phyloP scores from a whole-genome alignment of 2,797 vertebrate genomes.

The Manis crassicaudata region DNA sequence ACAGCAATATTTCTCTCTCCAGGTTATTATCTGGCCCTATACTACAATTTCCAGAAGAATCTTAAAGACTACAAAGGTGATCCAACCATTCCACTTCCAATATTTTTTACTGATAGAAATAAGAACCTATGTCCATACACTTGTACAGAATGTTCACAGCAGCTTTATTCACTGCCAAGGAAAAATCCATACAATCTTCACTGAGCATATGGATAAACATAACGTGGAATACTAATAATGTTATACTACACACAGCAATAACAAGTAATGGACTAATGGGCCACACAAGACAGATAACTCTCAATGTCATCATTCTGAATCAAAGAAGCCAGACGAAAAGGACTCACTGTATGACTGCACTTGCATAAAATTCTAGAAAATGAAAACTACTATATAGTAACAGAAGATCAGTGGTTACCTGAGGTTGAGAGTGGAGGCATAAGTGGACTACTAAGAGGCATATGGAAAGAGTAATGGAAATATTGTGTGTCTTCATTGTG shows the following conservation, averaged over 20 bases:
- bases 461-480: neutral
- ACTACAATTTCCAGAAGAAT: neutral
- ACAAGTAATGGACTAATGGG: neutral
- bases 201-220: neutral
- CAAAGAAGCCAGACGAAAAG: neutral
- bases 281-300: neutral
- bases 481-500: neutral
- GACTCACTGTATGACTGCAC: neutral
- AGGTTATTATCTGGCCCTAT: neutral
- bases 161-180: constrained; percentile 26
- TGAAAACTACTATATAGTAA: neutral
- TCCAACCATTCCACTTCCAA: neutral
- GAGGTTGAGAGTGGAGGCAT: neutral
- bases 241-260: constrained; percentile 6
- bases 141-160: neutral
- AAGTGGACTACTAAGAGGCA: neutral
- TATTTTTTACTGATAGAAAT: constrained; percentile 33
- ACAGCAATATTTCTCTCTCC: neutral
- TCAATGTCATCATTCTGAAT: neutral
- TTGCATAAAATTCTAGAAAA: constrained; percentile 25
- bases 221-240: constrained; percentile 5
- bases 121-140: neutral
- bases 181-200: neutral
- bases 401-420: constrained; percentile 31
- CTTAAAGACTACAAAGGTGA: constrained; percentile 3